Evolutionary conservation across 1,140 invertebrate species (phyloP), one percentile per base, ranked within the genome.

Genomic region (Halesus radiatus): DNA sequence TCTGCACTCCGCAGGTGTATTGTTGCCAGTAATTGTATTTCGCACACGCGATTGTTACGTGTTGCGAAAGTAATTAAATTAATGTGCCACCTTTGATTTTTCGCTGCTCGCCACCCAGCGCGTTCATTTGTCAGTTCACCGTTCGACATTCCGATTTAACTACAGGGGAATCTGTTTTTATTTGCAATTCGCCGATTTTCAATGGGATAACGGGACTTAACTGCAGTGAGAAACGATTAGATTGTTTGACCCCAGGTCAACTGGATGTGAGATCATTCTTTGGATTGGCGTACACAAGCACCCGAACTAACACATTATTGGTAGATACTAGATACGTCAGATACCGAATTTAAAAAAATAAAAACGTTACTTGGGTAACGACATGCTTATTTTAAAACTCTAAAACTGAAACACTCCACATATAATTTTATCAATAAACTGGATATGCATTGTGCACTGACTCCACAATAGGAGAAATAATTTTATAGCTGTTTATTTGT

Each of bases 81-180:
- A 72, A 68, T 68, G 32, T 68, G 68, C 68, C 68, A 72, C 68
- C 68, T 72, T 72, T 72, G 68, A 72, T 72, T 72, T 72, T 53
- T 52, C 37, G 50, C 68, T 23, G 15, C n/a, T 72, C 20, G 68
- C 68, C 68, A 72, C 68, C 68, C 68, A 72, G 68, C 3, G 45
- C 50, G 68, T 29, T 50, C 45, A 16, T 23, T 26, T n/a, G 68
- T 52, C 68, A 18, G 26, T 68, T 68, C 32, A 68, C 32, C 64
- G 64, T 45, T 45, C 20, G n/a, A 68, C 26, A 26, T 66, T 66
- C 62, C n/a, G 7, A 66, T 66, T 26, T 29, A 64, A 64, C 20
- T n/a, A 54, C 16, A 54, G 18, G 16, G n/a, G 13, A 18, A 62
- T 29, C 60, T 23, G 60, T 26, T 13, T 64, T 54, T 54, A 64